A percentile compares a stretch with the other conserved stretches of the same genome.
Evolutionary conservation across 2,888 invertebrate genomes (phyloP).

Genomic region (Eristalis intricaria): DNA sequence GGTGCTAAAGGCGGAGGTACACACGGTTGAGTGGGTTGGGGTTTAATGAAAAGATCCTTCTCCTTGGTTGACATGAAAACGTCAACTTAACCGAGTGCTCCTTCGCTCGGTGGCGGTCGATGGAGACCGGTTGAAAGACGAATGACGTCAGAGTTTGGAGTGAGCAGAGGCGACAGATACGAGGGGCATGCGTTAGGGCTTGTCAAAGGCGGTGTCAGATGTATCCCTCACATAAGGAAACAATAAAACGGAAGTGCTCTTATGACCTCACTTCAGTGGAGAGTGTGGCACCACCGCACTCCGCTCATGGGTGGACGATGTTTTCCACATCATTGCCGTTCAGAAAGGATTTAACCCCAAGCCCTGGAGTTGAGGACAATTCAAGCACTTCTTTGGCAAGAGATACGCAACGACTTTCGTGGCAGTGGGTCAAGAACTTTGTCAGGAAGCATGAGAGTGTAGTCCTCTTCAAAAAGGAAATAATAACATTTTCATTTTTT

Average conservation of each 20-base stretch:
- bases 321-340: neutral
- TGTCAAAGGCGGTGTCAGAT: neutral
- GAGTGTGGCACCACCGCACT: neutral
- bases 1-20: neutral
- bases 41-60: neutral
- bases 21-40: neutral
- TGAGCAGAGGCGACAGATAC: neutral
- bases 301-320: neutral
- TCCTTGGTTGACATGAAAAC: neutral
- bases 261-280: neutral
- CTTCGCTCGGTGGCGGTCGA: neutral
- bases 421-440: neutral
- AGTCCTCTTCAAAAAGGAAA: neutral
- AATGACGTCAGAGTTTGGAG: neutral
- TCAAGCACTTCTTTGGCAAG: neutral
- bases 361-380: neutral
- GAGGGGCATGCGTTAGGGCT: neutral
- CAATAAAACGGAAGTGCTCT: neutral
- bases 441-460: neutral
- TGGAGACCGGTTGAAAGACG: neutral
- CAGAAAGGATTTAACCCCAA: neutral
- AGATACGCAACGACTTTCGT: neutral
- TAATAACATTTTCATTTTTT: no score
- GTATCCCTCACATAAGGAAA: neutral
- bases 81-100: neutral